Conservation (phyloP, 2,888 invertebrate species). For the Campoplex capitator region DNA sequence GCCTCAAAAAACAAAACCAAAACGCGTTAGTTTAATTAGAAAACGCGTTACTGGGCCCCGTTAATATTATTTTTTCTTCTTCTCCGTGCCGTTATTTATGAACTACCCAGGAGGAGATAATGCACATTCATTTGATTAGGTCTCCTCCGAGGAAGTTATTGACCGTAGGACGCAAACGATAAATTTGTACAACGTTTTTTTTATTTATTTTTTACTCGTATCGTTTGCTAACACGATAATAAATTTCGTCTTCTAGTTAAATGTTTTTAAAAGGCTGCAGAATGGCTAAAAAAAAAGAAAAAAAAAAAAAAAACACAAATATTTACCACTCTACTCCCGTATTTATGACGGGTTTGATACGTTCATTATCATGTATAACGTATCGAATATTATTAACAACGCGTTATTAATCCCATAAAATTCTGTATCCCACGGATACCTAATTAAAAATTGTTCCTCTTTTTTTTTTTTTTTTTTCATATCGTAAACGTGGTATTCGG, state of each 20-base stretch:
- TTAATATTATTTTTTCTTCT: slow-evolving; percentile 34
- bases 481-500: neutral
- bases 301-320: neutral
- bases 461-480: neutral
- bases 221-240: neutral
- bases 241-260: slow-evolving; percentile 10
- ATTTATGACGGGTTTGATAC: neutral
- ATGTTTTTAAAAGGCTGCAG: neutral
- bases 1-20: slow-evolving; percentile 6
- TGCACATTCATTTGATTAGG: slow-evolving; percentile 38
- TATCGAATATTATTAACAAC: slow-evolving; percentile 13
- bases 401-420: slow-evolving; percentile 15
- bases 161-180: slow-evolving; percentile 47
- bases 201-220: neutral
- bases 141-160: slow-evolving; percentile 39
- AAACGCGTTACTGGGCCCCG: slow-evolving; percentile 15
- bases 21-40: slow-evolving; percentile 16
- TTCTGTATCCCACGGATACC: neutral
- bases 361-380: neutral
- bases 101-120: slow-evolving; percentile 12
- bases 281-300: neutral
- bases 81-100: slow-evolving; percentile 7
- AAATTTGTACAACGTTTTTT: slow-evolving; percentile 45
- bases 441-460: slow-evolving; percentile 34
- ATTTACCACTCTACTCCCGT: neutral